phyloP scores from a whole-genome alignment of 2,113 vertebrate species.

The Microtus richardsoni region DNA sequence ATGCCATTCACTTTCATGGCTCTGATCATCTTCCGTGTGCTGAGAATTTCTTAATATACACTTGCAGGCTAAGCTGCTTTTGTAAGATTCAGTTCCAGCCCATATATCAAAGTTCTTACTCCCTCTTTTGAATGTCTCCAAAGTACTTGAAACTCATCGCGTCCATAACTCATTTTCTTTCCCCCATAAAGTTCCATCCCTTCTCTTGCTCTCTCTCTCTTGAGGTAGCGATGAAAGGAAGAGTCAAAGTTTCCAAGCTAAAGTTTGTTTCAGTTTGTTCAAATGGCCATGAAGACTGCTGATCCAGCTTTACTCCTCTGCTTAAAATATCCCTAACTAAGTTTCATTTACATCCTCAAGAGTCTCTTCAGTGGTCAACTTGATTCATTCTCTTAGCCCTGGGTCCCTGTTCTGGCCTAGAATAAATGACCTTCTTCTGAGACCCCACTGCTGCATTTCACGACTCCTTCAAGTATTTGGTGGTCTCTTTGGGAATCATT shows the following conservation, averaged over 20 bases:
- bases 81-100: slow-evolving; percentile 50
- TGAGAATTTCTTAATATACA: slow-evolving; percentile 55
- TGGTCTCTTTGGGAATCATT: background rate
- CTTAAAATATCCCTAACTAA: background rate
- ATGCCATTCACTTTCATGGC: background rate
- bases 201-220: background rate
- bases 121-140: slow-evolving; percentile 43
- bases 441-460: background rate
- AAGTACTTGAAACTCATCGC: slow-evolving; percentile 33
- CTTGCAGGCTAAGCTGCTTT: slow-evolving; percentile 28
- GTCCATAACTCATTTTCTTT: slow-evolving; percentile 58
- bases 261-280: slow-evolving; percentile 18
- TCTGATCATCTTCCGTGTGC: slow-evolving; percentile 42
- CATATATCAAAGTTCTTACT: slow-evolving; percentile 63
- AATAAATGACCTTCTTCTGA: background rate
- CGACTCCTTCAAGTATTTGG: background rate
- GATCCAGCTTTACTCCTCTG: background rate
- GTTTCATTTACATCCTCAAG: background rate
- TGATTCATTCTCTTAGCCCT: background rate
- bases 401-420: background rate
- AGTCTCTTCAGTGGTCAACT: background rate
- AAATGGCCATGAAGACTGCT: background rate
- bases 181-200: background rate
- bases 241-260: slow-evolving; percentile 16
- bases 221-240: slow-evolving; percentile 7